Percentiles rank a stretch among this genome's conserved stretches.
Conservation (phyloP, 2,888 invertebrate genomes). For the Orthosia gracilis region DNA sequence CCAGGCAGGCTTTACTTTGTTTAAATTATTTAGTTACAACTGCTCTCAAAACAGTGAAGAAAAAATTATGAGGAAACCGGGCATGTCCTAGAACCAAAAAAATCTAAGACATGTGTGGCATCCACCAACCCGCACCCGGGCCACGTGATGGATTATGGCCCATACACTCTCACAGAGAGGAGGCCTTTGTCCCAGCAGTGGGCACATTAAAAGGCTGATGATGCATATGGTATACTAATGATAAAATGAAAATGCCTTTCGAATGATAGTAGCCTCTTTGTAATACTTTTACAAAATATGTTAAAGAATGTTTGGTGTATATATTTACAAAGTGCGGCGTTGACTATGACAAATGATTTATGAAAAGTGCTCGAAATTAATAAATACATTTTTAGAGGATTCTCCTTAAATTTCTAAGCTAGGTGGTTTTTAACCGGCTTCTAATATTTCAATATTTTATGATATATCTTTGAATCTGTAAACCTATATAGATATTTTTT, state of each 20-base stretch:
- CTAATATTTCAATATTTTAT: slow-evolving; percentile 14
- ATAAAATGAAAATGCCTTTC: background rate
- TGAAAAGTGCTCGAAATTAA: slow-evolving; percentile 10
- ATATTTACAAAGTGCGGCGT: slow-evolving; percentile 42
- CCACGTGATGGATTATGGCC: too few species aligned
- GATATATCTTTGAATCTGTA: slow-evolving; percentile 4
- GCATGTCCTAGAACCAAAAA: too few species aligned
- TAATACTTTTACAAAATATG: slow-evolving; percentile 23
- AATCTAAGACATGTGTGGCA: too few species aligned
- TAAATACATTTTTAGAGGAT: background rate
- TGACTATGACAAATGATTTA: slow-evolving; percentile 1
- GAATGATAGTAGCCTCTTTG: slow-evolving; percentile 19
- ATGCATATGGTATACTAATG: background rate
- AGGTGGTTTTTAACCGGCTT: slow-evolving; percentile 31
- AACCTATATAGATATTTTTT: slow-evolving; percentile 10
- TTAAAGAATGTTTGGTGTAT: slow-evolving; percentile 8
- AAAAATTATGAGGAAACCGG: too few species aligned
- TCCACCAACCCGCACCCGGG: too few species aligned
- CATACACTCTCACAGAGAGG: too few species aligned
- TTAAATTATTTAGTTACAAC: too few species aligned
- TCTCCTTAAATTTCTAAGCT: slow-evolving; percentile 4
- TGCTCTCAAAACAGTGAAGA: too few species aligned
- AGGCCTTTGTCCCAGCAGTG: too few species aligned
- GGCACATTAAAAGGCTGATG: too few species aligned
- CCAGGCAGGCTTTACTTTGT: too few species aligned